Evolutionary conservation across 2,797 vertebrate species (phyloP), one percentile per base, ranked within the genome.

Genomic region (Megaceryle alcyon): DNA sequence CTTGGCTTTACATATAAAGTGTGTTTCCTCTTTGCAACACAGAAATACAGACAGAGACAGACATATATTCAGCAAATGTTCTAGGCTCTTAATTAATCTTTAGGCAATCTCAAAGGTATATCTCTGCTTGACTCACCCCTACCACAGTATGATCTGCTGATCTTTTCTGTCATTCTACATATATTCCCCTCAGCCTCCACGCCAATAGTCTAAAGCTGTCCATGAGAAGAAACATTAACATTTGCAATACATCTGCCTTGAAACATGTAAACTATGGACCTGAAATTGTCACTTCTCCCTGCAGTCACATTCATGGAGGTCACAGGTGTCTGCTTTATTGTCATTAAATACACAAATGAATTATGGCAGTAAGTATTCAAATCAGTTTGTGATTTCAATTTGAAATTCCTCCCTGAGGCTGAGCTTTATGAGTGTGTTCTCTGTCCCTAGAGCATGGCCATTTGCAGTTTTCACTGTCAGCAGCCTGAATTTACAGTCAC

Each of bases 211-310:
- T 81, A 88, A 96, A 94, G n/a, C 19, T 87, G 19, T 46, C 64
- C 65, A n/a, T 60, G 28, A 95, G 85, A 93, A 76, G 35, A 96
- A 95, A 51, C 29, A 54, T 46, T 83, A 81, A 94, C 65, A 76
- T 78, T 48, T 75, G 51, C 5, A 37, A 23, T n/a, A 21, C 5
- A 14, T 7, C 3, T 71, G 29, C 29, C 29, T 82, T n/a, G 23
- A 25, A 88, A 75, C 15, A 48, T 14, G 17, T 22, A 31, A 51
- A 72, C 8, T 37, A 14, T 14, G 6, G n/a, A 73, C 14, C 13
- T 16, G 25, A 81, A 84, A 66, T 28, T 33, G 5, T 14, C 28
- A 41, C 7, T 16, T 86, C 12, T 49, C 29, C 17, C n/a, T 75
- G 29, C 13, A 54, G 48, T 66, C 48, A 44, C 22, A 53, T 72